Base-by-base conservation (phyloP, 2,888 invertebrate species). In the Coecobrya sp. region DNA sequence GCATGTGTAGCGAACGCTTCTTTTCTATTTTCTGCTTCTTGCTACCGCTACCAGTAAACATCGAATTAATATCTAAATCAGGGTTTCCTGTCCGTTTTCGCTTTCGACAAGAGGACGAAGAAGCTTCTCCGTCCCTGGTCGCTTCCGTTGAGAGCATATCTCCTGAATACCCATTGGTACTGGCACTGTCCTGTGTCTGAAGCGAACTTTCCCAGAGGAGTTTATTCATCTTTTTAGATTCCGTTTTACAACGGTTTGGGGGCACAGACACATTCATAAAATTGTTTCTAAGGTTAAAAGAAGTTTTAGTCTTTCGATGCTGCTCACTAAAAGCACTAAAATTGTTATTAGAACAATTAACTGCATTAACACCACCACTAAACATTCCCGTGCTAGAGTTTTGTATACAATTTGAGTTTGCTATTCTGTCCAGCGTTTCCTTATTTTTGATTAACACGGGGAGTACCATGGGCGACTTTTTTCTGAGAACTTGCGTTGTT, bases 371-470 rank as follows among this genome's bases (percentile, higher is more conserved):
- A 11, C 27, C 16, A 19, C 19, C 22, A 59, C 59, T 8, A 59
- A 19, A 16, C 2, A 59, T 0, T 19, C 59, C 27, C 7, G 65
- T 2, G 7, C 4, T 22, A 27, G 4, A 7, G 10, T 65, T 65
- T 65, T 73, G 73, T n/a, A 42, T 2, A 73, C 19, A 19, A n/a
- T 73, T 73, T n/a, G n/a, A 10, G 8, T n/a, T 81, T 8, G 49
- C 3, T 25, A 86, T 86, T 22, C 86, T 52, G 16, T 86, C 76
- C 13, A 52, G 42, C 10, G 49, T 76, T 4, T 86, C 86, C 19
- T 73, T 52, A 52, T 27, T 76, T 27, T 86, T 86, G 16, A 86
- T 49, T n/a, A n/a, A n/a, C n/a, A n/a, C n/a, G 3, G n/a, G 4
- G 8, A 86, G 22, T 49, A 19, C 5, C n/a, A 8, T 7, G 7